Evolutionary conservation across 2,797 vertebrate species (phyloP), one percentile per base, ranked within the genome.

Genomic region (Acanthurus lineatus): DNA sequence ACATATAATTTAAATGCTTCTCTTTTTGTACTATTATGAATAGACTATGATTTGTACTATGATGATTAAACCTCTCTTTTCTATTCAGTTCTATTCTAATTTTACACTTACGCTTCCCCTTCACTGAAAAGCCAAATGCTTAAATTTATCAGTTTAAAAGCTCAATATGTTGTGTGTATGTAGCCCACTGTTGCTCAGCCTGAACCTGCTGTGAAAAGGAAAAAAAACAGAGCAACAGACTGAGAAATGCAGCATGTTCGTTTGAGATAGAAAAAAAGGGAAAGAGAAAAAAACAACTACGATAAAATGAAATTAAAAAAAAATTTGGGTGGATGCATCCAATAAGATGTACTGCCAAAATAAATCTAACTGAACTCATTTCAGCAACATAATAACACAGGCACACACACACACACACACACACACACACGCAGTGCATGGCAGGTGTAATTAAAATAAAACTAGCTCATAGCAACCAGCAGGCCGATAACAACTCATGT

Each of bases 371-470:
- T 10, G n/a, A 51, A 70, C 52, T 15, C 38, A 53, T 12, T 4
- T 52, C 16, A 40, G 11, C 38, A 2, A 20, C 5, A 51, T 7
- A 9, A 5, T 12, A 28, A 11, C 5, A 56, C 38, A 44, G 16
- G 47, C 44, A 47, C 60, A 62, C 58, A 42, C 58, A 42, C 40
- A 22, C 58, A 60, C 38, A 59, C 35, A 40, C 14, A 58, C 58
- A 59, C 57, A 45, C 22, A 64, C 9, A 49, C 47, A 64, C 32
- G 38, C 62, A 65, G 25, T 64, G 48, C 47, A 35, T 71, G 3
- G 51, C 56, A 58, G 5, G 10, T 64, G 67, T 60, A 69, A 79
- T 81, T 78, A 62, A 62, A 81, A 77, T 72, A 72, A 77, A 75
- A 48, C 22, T 8, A 57, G 52, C 28, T 48, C 70, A 63, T 54